Evolutionary conservation across 1,140 invertebrate species (phyloP).

Genomic region (Rhagoletis zephyria): DNA sequence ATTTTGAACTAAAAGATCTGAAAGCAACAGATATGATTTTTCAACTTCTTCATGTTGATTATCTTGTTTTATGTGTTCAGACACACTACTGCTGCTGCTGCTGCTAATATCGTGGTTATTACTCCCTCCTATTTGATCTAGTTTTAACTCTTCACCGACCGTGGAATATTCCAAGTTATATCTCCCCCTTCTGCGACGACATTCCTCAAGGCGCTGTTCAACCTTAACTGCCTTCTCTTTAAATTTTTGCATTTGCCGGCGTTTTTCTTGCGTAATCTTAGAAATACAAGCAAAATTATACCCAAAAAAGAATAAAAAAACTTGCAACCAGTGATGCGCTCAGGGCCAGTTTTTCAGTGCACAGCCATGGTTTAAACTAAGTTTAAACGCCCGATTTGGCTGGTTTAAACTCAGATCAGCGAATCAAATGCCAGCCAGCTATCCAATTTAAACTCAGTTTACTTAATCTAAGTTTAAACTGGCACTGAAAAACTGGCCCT

Average conservation of each 20-base stretch:
- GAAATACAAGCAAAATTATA: not conserved
- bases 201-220: conserved; percentile 56
- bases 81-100: conserved; percentile 11
- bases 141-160: not conserved
- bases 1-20: conserved; percentile 15
- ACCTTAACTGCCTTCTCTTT: conserved; percentile 67
- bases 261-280: conserved; percentile 63
- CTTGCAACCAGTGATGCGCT: not conserved
- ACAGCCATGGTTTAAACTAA: too few relatives aligned
- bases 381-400: too few relatives aligned
- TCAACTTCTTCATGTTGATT: conserved; percentile 39
- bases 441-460: too few relatives aligned
- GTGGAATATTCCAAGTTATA: conserved; percentile 10
- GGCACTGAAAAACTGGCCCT: too few relatives aligned
- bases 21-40: conserved; percentile 50
- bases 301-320: too few relatives aligned
- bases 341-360: too few relatives aligned
- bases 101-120: not conserved
- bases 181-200: not conserved
- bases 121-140: not conserved
- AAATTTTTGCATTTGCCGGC: conserved; percentile 66
- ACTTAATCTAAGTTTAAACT: too few relatives aligned
- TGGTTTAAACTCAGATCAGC: too few relatives aligned
- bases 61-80: conserved; percentile 32
- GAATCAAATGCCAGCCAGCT: too few relatives aligned